These are phyloP conservation scores for Cossypha heuglini DNA, from an alignment of 2,797 vertebrate genomes.

Conservation along the genomic window DNA sequence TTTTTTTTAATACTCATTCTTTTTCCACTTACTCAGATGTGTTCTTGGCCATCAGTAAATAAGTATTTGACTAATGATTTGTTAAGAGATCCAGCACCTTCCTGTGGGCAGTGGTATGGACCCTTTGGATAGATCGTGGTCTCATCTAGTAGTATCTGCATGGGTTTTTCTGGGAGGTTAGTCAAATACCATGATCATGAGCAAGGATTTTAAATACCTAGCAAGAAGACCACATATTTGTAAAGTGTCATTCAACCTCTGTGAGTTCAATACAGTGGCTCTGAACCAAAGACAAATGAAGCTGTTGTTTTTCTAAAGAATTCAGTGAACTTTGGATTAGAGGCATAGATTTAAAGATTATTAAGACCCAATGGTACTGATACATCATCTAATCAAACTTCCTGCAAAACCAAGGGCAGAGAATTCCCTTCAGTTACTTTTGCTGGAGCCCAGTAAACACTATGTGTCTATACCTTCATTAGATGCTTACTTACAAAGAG, in stretches of 20 bases:
- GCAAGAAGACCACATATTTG: neutral
- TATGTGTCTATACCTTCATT: neutral
- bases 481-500: neutral
- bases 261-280: neutral
- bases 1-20: neutral
- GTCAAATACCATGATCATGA: neutral
- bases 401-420: neutral
- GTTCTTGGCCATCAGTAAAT: neutral
- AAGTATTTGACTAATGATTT: neutral
- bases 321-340: neutral
- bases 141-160: neutral
- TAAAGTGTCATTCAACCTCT: neutral
- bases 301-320: constrained; percentile 1
- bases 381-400: neutral
- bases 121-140: neutral
- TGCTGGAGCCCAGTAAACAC: neutral
- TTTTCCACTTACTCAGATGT: neutral
- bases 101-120: neutral
- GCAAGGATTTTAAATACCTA: neutral
- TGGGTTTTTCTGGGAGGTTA: neutral
- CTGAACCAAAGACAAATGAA: neutral
- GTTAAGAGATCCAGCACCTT: neutral
- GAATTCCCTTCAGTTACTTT: neutral
- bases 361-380: neutral
- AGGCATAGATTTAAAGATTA: constrained; percentile 7